phyloP scores from a whole-genome alignment of 1,140 invertebrate genomes.

The Hycleus phaleratus region DNA sequence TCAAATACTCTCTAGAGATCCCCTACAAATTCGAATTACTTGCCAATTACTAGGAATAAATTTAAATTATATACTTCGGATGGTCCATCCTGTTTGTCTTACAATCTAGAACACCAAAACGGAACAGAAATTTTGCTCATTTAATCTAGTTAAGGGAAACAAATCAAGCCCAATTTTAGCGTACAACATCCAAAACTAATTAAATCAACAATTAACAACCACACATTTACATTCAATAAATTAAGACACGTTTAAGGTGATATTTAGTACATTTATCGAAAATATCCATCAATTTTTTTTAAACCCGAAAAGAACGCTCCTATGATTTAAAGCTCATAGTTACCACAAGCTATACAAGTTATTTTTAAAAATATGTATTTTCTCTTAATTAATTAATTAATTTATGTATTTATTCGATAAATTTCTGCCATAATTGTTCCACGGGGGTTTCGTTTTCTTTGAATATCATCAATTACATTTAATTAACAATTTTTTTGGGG shows the following conservation, averaged over 20 bases:
- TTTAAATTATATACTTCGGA: neutral
- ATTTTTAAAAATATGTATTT: neutral
- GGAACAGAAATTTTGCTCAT: neutral
- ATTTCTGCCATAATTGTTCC: constrained; percentile 12
- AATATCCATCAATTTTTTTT: constrained; percentile 1
- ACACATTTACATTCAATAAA: neutral
- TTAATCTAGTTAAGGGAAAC: constrained; percentile 4
- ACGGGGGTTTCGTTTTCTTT: neutral
- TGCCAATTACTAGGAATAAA: no score
- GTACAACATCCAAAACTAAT: neutral
- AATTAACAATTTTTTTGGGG: neutral
- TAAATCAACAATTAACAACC: no score
- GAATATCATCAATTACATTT: neutral
- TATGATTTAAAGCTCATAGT: constrained; percentile 23
- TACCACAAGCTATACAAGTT: constrained; percentile 13
- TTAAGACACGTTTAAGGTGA: constrained; percentile 29
- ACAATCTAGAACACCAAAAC: constrained; percentile 5
- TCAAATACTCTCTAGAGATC: no score
- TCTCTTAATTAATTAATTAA: neutral
- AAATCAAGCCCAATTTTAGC: constrained; percentile 6
- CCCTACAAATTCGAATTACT: no score
- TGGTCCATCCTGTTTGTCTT: neutral
- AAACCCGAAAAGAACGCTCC: neutral
- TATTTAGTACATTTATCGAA: constrained; percentile 12
- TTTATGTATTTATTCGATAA: neutral